Conservation (phyloP, 2,113 vertebrate genomes). For the Gymnocephalus cernua region DNA sequence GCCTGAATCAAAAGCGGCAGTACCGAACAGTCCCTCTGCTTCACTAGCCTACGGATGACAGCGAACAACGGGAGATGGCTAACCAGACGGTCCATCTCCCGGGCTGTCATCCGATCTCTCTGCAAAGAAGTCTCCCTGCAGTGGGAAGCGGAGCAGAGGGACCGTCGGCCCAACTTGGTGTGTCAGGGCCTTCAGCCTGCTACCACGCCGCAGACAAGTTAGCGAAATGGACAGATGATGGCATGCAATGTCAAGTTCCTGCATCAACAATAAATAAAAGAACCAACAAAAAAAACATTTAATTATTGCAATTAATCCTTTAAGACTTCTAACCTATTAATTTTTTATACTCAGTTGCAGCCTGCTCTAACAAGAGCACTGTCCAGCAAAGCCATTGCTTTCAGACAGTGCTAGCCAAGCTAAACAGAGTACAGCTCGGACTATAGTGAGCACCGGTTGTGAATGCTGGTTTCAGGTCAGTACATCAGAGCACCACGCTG, state of each 20-base stretch:
- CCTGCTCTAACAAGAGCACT: background rate
- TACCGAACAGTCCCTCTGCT: too few species aligned
- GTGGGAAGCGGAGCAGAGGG: too few species aligned
- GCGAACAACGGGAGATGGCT: too few species aligned
- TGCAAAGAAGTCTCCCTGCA: too few species aligned
- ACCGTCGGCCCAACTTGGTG: too few species aligned
- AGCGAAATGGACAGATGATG: background rate
- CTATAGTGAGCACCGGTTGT: background rate
- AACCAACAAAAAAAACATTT: background rate
- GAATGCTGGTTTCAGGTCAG: slow-evolving; percentile 17
- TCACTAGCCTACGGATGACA: too few species aligned
- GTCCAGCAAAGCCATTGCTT: background rate
- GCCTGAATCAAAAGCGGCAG: too few species aligned
- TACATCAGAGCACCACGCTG: background rate
- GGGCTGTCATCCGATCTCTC: too few species aligned
- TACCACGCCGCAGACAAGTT: background rate
- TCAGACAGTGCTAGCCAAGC: background rate
- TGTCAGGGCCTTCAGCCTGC: background rate
- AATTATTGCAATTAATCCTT: background rate
- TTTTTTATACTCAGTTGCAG: background rate
- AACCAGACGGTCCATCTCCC: too few species aligned
- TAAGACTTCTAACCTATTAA: background rate
- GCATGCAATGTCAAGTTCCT: background rate
- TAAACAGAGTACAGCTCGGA: background rate
- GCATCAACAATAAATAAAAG: background rate